A percentile compares a stretch with the other conserved stretches of the same genome.
These are phyloP conservation scores for Turritopsis rubra DNA, from an alignment of 30 jellyfish, hydroid and myxozoan genomes.

Conservation along the genomic window DNA sequence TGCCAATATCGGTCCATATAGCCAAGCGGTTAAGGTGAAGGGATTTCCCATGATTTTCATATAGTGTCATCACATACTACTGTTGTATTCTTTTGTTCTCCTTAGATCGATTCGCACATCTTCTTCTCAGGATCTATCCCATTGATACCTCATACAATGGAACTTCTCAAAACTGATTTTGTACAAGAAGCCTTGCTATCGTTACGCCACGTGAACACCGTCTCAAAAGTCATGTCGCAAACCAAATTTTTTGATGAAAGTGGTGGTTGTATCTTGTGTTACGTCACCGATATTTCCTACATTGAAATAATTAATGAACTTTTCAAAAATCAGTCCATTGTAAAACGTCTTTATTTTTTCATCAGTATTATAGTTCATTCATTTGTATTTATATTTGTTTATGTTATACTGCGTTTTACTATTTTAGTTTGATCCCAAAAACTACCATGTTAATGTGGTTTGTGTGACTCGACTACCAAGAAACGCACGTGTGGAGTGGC, in stretches of 20 bases:
- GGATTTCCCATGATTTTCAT: background rate
- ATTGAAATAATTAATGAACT: conserved; percentile 14
- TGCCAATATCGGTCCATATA: conserved; percentile 95
- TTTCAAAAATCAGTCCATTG: conserved; percentile 19
- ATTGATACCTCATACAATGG: conserved; percentile 59
- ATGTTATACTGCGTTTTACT: background rate
- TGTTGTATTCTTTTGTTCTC: background rate
- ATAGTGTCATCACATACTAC: background rate
- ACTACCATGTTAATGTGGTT: conserved; percentile 14
- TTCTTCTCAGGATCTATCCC: conserved; percentile 80
- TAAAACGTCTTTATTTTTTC: background rate
- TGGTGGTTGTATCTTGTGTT: conserved; percentile 46
- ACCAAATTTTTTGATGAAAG: background rate
- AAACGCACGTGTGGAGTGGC: conserved; percentile 85
- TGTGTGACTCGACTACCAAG: conserved; percentile 59
- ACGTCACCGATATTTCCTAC: conserved; percentile 18
- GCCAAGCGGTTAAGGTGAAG: conserved; percentile 77
- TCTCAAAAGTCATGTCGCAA: conserved; percentile 27
- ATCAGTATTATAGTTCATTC: background rate
- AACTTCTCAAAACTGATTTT: conserved; percentile 28
- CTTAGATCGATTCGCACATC: conserved; percentile 40
- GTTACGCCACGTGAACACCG: conserved; percentile 49
- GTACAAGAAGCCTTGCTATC: conserved; percentile 48
- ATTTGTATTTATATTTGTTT: no score
- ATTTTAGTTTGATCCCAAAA: conserved; percentile 14